Base-by-base conservation (phyloP, 2,113 vertebrate genomes). In the Istiophorus platypterus region DNA sequence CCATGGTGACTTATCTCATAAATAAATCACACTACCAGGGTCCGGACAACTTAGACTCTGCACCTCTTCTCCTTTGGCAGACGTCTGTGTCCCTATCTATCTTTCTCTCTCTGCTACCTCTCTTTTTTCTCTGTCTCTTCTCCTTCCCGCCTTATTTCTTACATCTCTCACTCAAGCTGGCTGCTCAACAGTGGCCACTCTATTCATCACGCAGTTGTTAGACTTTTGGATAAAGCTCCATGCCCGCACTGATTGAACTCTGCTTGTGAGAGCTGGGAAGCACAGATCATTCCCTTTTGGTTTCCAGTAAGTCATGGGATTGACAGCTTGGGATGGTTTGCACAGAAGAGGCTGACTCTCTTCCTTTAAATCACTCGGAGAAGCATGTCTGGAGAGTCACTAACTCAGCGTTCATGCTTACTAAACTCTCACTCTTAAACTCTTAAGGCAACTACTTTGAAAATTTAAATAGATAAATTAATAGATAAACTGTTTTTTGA, bases 241-340 rank as follows among this genome's bases (percentile, higher is more conserved):
- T 87, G 56, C 84, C 83, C 61, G 54, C 78, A 57, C 69, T 91
- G 90, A 91, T 93, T 93, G 91, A 91, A 92, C 90, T 79, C 82
- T 70, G 79, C 80, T 87, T 66, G 80, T 68, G 88, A 72, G 86
- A 85, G 79, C 81, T 88, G 74, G 72, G 87, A 91, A 89, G 83
- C 80, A 81, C 90, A 82, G 86, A 87, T 91, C 88, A 88, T 91
- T 87, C 86, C 73, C 72, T 72, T 72, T 75, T 82, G 91, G 88
- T 92, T 92, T 89, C 92, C 92, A 89, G 89, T 93, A 92, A 92
- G 91, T 93, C 85, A 89, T 64, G 82, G 79, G 78, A 91, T 78
- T 89, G 90, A 91, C 87, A 82, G 81, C 29, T 45, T 10, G 24
- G 84, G 80, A 88, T 67, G 84, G 72, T 67, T 77, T 90, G 90